phyloP scores from a whole-genome alignment of 30 jellyfish, hydroid and myxozoan genomes.

The Chironex yamaguchii region DNA sequence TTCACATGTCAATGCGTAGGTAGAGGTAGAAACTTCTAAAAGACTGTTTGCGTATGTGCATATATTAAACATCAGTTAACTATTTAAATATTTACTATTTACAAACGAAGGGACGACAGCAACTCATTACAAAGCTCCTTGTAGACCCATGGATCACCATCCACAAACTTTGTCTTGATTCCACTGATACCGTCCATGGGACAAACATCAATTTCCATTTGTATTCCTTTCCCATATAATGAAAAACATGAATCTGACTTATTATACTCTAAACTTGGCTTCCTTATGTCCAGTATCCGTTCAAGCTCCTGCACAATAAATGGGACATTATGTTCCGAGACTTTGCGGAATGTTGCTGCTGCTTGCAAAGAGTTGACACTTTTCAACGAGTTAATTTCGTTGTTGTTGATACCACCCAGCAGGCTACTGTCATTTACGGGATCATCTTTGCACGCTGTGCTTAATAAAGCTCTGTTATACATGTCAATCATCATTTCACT shows the following conservation, averaged over 20 bases:
- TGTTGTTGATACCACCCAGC: neutral
- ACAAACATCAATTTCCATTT: slow-evolving; percentile 89
- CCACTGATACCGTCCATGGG: slow-evolving; percentile 78
- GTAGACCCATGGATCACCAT: slow-evolving; percentile 93
- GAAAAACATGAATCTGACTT: slow-evolving; percentile 89
- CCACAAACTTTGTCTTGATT: slow-evolving; percentile 81
- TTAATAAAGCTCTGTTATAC: no score
- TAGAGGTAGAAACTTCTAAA: no score
- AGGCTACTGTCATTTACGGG: no score
- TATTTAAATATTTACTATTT: slow-evolving; percentile 19
- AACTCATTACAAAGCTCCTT: slow-evolving; percentile 84
- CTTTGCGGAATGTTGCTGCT: slow-evolving; percentile 80
- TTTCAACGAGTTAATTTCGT: slow-evolving; percentile 16
- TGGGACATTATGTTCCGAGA: slow-evolving; percentile 65
- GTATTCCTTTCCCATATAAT: slow-evolving; percentile 84
- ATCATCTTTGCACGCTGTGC: no score
- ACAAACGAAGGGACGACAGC: slow-evolving; percentile 67
- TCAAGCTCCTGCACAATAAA: slow-evolving; percentile 79
- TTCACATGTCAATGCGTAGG: no score
- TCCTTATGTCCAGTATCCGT: slow-evolving; percentile 75
- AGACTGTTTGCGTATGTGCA: neutral
- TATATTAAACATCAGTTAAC: neutral
- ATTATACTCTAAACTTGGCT: slow-evolving; percentile 71
- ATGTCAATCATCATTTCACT: no score
- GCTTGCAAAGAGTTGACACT: slow-evolving; percentile 65